phyloP scores from a whole-genome alignment of 2,888 invertebrate genomes.

The Acrobeloides nanus region DNA sequence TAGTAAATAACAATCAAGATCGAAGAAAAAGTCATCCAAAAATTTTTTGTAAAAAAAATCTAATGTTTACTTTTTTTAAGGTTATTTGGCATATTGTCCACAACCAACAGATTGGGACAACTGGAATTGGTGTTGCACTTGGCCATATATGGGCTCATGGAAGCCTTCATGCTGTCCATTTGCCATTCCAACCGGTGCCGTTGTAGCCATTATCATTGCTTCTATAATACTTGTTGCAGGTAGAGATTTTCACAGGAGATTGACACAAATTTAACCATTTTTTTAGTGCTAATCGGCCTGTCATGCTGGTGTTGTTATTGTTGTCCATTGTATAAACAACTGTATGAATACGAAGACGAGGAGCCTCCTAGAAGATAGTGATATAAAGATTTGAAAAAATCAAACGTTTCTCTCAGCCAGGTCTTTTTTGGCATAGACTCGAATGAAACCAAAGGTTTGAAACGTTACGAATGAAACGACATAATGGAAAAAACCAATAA shows the following conservation, averaged over 20 bases:
- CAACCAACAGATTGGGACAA: conserved; percentile 54
- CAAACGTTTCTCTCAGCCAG: too few relatives aligned
- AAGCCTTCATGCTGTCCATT: conserved; percentile 54
- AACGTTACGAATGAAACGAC: too few relatives aligned
- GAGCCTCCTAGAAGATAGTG: too few relatives aligned
- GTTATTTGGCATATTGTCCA: conserved; percentile 53
- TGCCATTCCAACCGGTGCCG: conserved; percentile 53
- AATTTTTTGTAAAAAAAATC: conserved; percentile 1
- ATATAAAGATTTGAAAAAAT: too few relatives aligned
- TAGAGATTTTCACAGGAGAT: conserved; percentile 11
- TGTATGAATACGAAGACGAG: conserved; percentile 46
- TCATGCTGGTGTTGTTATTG: conserved; percentile 54
- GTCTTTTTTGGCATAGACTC: too few relatives aligned
- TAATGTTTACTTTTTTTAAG: conserved; percentile 30
- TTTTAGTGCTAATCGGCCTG: conserved; percentile 49
- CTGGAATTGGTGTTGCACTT: conserved; percentile 45
- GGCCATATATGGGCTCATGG: conserved; percentile 51
- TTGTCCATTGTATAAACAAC: conserved; percentile 50
- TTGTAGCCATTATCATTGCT: conserved; percentile 52
- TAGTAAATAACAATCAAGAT: background rate
- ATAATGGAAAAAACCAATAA: too few relatives aligned
- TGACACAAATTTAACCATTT: conserved; percentile 1
- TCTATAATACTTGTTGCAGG: conserved; percentile 46
- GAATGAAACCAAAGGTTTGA: too few relatives aligned
- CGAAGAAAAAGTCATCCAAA: too few relatives aligned